Evolutionary conservation across 2,113 vertebrate genomes (phyloP), one percentile per base, ranked within the genome.

Genomic region (Silurus asotus): DNA sequence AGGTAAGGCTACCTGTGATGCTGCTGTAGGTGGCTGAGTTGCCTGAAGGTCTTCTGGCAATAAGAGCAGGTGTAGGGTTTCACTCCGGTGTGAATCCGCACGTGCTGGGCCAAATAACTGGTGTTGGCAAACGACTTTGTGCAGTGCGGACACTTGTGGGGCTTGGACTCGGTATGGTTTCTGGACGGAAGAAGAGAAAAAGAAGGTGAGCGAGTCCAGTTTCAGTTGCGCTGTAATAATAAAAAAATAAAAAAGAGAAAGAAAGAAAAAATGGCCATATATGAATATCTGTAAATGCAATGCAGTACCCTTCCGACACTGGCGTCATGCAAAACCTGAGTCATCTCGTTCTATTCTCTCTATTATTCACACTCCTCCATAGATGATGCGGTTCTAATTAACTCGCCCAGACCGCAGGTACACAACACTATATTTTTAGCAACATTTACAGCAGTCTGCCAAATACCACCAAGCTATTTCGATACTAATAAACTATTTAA

Each of bases 121-220:
- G 96, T 97, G 95, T 99, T 99, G 93, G 98, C 97, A 91, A 99
- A 99, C 83, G 97, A 98, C 95, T 99, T 99, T 89, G 98, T 97
- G 93, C 98, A 99, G 90, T 99, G 98, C 82, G 96, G 97, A 96
- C 98, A 99, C 96, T 99, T 99, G 94, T 99, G 98, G 84, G 98
- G 98, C 94, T 99, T 99, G 93, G 98, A 96, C 95, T 99, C 98
- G 25, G 98, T 99, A 91, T 99, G 98, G 92, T 97, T 99, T 92
- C 98, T 99, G 88, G 91, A 77, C 49, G 84, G 78, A 86, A 61
- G 89, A 20, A 62, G 14, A 53, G 49, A 79, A 8, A 74, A 58
- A 59, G 13, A 59, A 62, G 37, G 53, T 37, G 74, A 88, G 69
- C 85, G 78, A 82, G 83, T 55, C 19, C 20, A 49, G 74, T 55